Conservation (phyloP, 1,140 invertebrate genomes). For the Drosophila willistoni region DNA sequence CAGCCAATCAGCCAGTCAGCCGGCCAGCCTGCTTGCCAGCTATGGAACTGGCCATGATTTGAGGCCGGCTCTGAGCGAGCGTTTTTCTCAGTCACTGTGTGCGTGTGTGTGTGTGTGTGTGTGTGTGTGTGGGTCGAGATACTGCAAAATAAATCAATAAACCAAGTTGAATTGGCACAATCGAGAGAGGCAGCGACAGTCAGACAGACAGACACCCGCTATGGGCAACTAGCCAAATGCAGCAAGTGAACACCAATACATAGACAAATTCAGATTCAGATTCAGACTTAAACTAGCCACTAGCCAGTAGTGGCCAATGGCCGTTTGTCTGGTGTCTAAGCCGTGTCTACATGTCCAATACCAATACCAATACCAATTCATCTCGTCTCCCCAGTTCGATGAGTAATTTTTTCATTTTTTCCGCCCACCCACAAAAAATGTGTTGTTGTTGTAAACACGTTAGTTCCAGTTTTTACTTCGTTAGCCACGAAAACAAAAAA, state of each 20-base stretch:
- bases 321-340: conserved; percentile 29
- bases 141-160: conserved; percentile 70
- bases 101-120: too few relatives aligned
- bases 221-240: conserved; percentile 56
- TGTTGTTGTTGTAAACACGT: neutral
- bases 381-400: conserved; percentile 40
- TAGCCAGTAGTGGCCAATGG: neutral
- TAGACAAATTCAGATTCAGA: conserved; percentile 8
- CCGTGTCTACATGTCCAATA: conserved; percentile 35
- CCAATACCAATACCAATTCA: conserved; percentile 13
- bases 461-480: conserved; percentile 28
- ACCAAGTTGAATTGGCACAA: conserved; percentile 53
- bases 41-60: conserved; percentile 52
- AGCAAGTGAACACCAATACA: conserved; percentile 42
- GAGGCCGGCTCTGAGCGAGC: conserved; percentile 29
- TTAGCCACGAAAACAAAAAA: conserved; percentile 21
- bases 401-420: conserved; percentile 39
- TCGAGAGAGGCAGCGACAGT: conserved; percentile 17
- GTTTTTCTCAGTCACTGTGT: neutral
- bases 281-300: conserved; percentile 10
- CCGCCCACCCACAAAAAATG: conserved; percentile 12
- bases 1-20: too few relatives aligned
- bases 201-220: conserved; percentile 62
- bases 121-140: conserved; percentile 53
- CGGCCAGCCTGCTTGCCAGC: conserved; percentile 30